phyloP scores from a whole-genome alignment of 1,140 invertebrate species.

The Antheraea mylitta region DNA sequence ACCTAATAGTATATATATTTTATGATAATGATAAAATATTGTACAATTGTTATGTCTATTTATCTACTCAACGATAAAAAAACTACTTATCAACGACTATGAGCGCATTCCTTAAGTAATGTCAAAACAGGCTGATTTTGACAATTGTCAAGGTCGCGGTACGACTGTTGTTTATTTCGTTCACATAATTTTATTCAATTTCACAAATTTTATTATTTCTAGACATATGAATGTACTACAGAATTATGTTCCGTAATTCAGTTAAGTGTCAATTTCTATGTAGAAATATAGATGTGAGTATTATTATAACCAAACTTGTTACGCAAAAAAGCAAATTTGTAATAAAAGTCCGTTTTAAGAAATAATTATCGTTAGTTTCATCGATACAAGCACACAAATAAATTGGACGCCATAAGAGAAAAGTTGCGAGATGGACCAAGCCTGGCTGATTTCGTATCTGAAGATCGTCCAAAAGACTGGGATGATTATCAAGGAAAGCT shows the following conservation, averaged over 20 bases:
- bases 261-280: slow-evolving; percentile 36
- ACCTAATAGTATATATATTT: too few relatives aligned
- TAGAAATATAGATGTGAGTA: slow-evolving; percentile 43
- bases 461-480: slow-evolving; percentile 80
- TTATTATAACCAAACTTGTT: neutral
- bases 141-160: neutral
- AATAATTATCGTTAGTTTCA: slow-evolving; percentile 33
- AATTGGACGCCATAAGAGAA: slow-evolving; percentile 79
- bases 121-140: slow-evolving; percentile 5
- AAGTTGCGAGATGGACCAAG: slow-evolving; percentile 81
- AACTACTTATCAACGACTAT: too few relatives aligned
- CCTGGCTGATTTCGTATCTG: slow-evolving; percentile 83
- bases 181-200: neutral
- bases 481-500: slow-evolving; percentile 89
- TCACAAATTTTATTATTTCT: neutral
- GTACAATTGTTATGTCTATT: too few relatives aligned
- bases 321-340: neutral
- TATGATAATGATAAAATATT: too few relatives aligned
- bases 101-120: neutral
- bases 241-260: slow-evolving; percentile 51
- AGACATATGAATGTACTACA: neutral
- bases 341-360: neutral
- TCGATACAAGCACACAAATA: slow-evolving; percentile 58
- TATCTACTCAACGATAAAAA: too few relatives aligned
- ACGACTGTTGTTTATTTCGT: neutral